Evolutionary conservation across 1,140 invertebrate species (phyloP), one percentile per base, ranked within the genome.

Genomic region (Ceratosolen fusciceps): DNA sequence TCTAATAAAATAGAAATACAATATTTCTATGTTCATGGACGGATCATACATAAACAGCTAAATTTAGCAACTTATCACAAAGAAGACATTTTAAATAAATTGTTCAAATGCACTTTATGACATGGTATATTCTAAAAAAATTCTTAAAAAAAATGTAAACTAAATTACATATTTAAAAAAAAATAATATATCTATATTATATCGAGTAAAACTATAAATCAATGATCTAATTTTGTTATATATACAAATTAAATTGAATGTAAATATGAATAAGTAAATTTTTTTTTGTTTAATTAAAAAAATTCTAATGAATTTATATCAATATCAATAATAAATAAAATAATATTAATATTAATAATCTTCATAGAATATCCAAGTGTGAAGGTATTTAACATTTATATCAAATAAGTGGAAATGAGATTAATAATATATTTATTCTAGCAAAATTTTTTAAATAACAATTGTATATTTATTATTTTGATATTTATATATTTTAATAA

Each of bases 61-160:
- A 39, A 19, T 39, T 76, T 62, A 31, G 14, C 47, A 65, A 75
- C 31, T 58, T n/a, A 21, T 43, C 21, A 74, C n/a, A 52, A 12
- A 21, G 65, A 65, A 75, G 16, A n/a, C n/a, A 37, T 75, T 75
- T 75, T 49, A 43, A 75, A 24, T 65, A 56, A 75, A 65, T n/a
- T 49, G n/a, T 10, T 65, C 21, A 47, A 58, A 3, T 34, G 52
- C 31, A 73, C 39, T 34, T 26, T 26, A 19, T 29, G 14, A 24
- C 10, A 4, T 9, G 9, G 2, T 4, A 49, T 29, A 16, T 65
- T 62, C 19, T 75, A 12, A 34, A 12, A 75, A 31, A 75, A 62
- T 75, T 75, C 43, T 75, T 75, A 31, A 26, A 65, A n/a, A n/a
- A n/a, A n/a, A n/a, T 8, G 39, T 65, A 43, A 74, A 26, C 7